Evolutionary conservation across 2,888 invertebrate genomes (phyloP), one percentile per base, ranked within the genome.

Genomic region (Ceraclea dissimilis): DNA sequence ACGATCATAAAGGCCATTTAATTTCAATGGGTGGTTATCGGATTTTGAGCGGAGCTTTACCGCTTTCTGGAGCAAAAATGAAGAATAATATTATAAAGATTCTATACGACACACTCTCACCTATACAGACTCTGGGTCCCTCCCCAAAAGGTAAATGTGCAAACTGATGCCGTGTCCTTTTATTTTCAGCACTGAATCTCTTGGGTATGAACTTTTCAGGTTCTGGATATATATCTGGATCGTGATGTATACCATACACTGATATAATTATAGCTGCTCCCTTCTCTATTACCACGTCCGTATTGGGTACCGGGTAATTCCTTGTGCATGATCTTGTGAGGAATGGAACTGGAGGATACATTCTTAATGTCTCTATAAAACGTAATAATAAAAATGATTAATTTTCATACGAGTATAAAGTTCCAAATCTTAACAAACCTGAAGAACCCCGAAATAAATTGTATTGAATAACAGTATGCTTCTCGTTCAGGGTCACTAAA

Each of bases 291-390:
- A 55, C 54, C 4, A 63, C 43, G 22, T 66, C 58, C 2, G 64
- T 63, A 13, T 59, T 59, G 1, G 66, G 65, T 19, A 67, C 59
- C 17, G 58, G 59, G 51, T 66, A 67, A 13, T 64, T 61, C 57
- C 63, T 63, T 2, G 63, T 65, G 43, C 63, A 63, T 20, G 54
- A 51, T 22, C 68, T 60, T 33, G 62, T 60, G 8, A 67, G 2
- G 6, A 65, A 56, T 1, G 66, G 61, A 1, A 67, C 62, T 2
- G 69, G 66, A n/a, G 73, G 70, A 56, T 69, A 70, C 49, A 67
- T 64, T 17, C 73, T 61, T 19, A 72, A 62, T 1, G 70, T 68
- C 64, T 73, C 72, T 59, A 62, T 8, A 51, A 43, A 16, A 51
- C 26, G 26, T 4, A 26, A 26, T 26, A 6, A 26, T 26, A 26